Evolutionary conservation across 2,888 invertebrate genomes (phyloP), one percentile per base, ranked within the genome.

Genomic region (Diaperis boleti): DNA sequence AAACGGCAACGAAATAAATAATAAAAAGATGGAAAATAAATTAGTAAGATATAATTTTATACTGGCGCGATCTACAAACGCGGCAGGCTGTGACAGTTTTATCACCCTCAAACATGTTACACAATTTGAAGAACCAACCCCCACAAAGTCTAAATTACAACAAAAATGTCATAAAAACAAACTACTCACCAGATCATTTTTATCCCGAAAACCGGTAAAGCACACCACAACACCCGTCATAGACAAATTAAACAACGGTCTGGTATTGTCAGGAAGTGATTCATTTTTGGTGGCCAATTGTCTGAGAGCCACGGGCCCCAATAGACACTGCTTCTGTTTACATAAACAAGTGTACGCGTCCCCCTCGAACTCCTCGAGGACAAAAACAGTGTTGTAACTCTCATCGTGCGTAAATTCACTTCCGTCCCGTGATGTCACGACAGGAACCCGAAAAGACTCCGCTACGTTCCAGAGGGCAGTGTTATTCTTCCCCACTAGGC

Each of bases 131-230:
- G n/a, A n/a, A n/a, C n/a, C n/a, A n/a, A n/a, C n/a, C n/a, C n/a
- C n/a, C n/a, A n/a, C 10, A 37, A 37, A 33, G 33, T 33, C 31
- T n/a, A n/a, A n/a, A n/a, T 33, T 11, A 33, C 11, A 33, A 33
- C 11, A 33, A 39, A 39, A 6, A 7, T 17, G 15, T 39, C 11
- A 33, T 10, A 33, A 33, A 33, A 33, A 33, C n/a, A 10, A 11
- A 33, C 22, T 33, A 83, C 87, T 87, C 81, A 96, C 96, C 86
- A 96, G 84, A 84, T 95, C 93, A 81, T 93, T 92, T 80, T 92
- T 93, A 80, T 91, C 90, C 73, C 94, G 87, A 82, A 96, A 95
- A 62, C 96, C 96, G 62, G 95, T 95, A 83, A 96, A 95, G 82
- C 95, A 95, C 71, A 95, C 89, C 75, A 94, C 90, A 52, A 93